These are phyloP conservation scores for Plutella xylostella DNA, from an alignment of 2,888 invertebrate genomes.

Conservation along the genomic window DNA sequence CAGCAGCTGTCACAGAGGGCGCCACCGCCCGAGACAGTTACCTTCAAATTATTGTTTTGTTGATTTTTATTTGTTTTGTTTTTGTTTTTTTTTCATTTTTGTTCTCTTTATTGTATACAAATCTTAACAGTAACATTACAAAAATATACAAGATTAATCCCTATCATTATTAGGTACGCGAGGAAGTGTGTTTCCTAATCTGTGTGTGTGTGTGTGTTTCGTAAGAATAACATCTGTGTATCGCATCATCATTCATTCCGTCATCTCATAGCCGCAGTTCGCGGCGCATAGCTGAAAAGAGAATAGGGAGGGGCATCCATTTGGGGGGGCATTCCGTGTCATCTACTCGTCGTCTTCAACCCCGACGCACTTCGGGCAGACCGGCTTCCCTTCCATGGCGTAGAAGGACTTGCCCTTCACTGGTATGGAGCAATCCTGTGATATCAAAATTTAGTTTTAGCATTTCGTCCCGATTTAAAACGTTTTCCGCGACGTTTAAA, in stretches of 20 bases:
- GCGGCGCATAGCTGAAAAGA: slow-evolving; percentile 65
- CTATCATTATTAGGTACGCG: slow-evolving; percentile 31
- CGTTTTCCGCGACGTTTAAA: slow-evolving; percentile 17
- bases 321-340: slow-evolving; percentile 26
- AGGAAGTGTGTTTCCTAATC: slow-evolving; percentile 4
- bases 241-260: slow-evolving; percentile 27
- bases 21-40: background rate
- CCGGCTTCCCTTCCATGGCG: slow-evolving; percentile 96
- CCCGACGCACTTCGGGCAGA: slow-evolving; percentile 93
- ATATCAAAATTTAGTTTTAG: slow-evolving; percentile 22
- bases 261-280: slow-evolving; percentile 18
- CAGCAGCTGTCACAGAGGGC: slow-evolving; percentile 11
- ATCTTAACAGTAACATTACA: slow-evolving; percentile 64
- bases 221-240: slow-evolving; percentile 28
- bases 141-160: slow-evolving; percentile 56
- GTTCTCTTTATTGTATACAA: slow-evolving; percentile 67
- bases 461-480: background rate
- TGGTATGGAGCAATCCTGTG: slow-evolving; percentile 92
- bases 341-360: slow-evolving; percentile 86
- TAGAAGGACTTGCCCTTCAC: slow-evolving; percentile 97
- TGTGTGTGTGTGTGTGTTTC: slow-evolving; percentile 23
- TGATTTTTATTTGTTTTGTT: slow-evolving; percentile 40
- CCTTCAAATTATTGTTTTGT: slow-evolving; percentile 21
- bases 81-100: slow-evolving; percentile 45
- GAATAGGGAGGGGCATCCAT: slow-evolving; percentile 56